Conservation (phyloP, 30 jellyfish, hydroid and myxozoan species). For the Rhopilema esculentum region DNA sequence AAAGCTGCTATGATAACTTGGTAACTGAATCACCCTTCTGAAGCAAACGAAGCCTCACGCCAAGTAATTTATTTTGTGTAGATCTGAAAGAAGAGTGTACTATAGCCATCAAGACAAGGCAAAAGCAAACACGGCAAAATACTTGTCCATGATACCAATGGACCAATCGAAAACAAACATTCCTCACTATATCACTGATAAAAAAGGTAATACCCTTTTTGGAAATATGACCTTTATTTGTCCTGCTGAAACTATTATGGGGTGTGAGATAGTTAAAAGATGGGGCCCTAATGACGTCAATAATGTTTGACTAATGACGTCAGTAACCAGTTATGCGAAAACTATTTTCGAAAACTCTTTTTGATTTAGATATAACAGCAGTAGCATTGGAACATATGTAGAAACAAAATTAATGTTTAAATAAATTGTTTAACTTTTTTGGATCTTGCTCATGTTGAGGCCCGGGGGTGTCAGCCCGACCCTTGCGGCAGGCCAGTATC, state of each 20-base stretch:
- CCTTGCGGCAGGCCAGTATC: background rate
- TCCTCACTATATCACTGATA: background rate
- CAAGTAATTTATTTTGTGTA: background rate
- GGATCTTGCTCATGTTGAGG: background rate
- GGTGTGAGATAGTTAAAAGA: no score
- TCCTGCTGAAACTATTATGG: background rate
- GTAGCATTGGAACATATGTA: background rate
- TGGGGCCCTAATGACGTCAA: no score
- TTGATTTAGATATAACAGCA: background rate
- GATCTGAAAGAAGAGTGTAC: background rate
- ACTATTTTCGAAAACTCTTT: background rate
- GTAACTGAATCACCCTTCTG: background rate
- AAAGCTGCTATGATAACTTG: background rate
- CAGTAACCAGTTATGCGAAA: no score
- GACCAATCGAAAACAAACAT: slow-evolving; percentile 13
- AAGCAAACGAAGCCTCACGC: background rate
- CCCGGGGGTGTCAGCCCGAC: no score
- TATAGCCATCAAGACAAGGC: background rate
- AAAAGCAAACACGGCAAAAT: background rate
- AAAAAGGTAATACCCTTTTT: background rate
- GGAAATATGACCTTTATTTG: background rate
- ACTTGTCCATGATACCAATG: background rate
- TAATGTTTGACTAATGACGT: no score
- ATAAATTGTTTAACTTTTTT: background rate
- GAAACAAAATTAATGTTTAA: background rate